Base-by-base conservation (phyloP, 1,140 invertebrate species). In the Neuroterus valhalla region DNA sequence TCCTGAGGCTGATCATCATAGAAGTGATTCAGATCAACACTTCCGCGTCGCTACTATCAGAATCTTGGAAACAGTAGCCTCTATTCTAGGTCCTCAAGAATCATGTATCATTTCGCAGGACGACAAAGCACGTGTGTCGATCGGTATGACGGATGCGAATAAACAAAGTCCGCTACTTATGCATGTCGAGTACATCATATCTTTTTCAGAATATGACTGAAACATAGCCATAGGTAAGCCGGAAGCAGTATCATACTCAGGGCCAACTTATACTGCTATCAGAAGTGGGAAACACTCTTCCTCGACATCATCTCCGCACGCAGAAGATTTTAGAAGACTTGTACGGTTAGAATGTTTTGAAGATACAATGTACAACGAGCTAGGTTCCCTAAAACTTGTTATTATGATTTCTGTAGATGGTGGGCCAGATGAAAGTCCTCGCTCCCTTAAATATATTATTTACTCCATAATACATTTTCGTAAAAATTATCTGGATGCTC, bases 201-300 rank as follows among this genome's bases (percentile, higher is more conserved):
- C 46, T 44, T 79, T 90, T 23, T 87, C 90, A 43, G 87, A 90
- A 81, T 88, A 90, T 82, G 89, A 91, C 77, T 91, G 82, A 77
- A 1, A 0, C 31, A 38, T 38, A 38, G 31, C 73, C 11, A 73
- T 85, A 17, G 48, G 19, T 2, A 50, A 50, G 12, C 48, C 3
- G 11, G 75, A 87, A 84, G 80, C 80, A 70, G 77, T 86, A 52
- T 73, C 77, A 2, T 89, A 90, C 70, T 83, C 78, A n/a, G 88
- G 88, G 11, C 88, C 88, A 71, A 91, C 88, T 38, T 89, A 84
- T 75, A 81, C 89, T n/a, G 83, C 87, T 21, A 87, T 90, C 68
- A 70, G 88, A 66, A 76, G 75, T 55, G 86, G 81, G 14, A 86
- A 85, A 66, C 84, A 85, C 69, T 82, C 76, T 19, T 84, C 82